Percentiles rank a stretch among this genome's conserved stretches.
Conservation (phyloP, 2,888 invertebrate genomes). For the Perizoma affinitatum region DNA sequence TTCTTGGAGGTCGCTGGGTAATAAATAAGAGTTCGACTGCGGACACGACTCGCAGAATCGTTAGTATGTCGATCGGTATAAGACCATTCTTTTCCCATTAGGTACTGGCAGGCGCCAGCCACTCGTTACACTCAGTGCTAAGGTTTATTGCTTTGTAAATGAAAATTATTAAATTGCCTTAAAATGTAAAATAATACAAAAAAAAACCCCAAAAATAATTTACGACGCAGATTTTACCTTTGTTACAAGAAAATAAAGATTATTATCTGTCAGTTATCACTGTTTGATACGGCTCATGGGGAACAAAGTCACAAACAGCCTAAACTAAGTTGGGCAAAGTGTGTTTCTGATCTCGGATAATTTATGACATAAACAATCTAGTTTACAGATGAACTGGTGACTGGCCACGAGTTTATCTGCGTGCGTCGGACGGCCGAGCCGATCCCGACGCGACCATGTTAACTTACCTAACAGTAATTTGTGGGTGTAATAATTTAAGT, state of each 20-base stretch:
- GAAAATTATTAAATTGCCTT: conserved; percentile 29
- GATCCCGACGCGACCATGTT: conserved; percentile 51
- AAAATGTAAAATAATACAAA: conserved; percentile 3
- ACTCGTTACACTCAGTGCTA: conserved; percentile 35
- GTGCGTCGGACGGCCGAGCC: conserved; percentile 63
- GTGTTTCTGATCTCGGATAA: conserved; percentile 72
- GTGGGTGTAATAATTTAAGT: conserved; percentile 65
- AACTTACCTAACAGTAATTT: conserved; percentile 63
- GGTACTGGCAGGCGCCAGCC: conserved; percentile 34
- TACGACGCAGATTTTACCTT: conserved; percentile 8
- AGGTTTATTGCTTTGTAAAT: conserved; percentile 41
- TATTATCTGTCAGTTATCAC: conserved; percentile 45
- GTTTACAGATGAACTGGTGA: conserved; percentile 61
- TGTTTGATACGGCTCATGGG: conserved; percentile 58
- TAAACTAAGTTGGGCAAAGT: conserved; percentile 60
- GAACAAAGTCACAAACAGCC: conserved; percentile 67
- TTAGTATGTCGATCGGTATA: conserved; percentile 70
- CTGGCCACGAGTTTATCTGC: conserved; percentile 59
- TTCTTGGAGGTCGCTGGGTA: conserved; percentile 73
- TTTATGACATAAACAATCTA: conserved; percentile 72
- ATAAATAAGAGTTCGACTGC: conserved; percentile 80
- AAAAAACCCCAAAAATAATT: conserved; percentile 4
- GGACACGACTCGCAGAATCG: conserved; percentile 69
- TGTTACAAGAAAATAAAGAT: too few relatives aligned
- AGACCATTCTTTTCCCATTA: conserved; percentile 73